Evolutionary conservation across 2,113 vertebrate genomes (phyloP).

Genomic region (Crotalus viridis): DNA sequence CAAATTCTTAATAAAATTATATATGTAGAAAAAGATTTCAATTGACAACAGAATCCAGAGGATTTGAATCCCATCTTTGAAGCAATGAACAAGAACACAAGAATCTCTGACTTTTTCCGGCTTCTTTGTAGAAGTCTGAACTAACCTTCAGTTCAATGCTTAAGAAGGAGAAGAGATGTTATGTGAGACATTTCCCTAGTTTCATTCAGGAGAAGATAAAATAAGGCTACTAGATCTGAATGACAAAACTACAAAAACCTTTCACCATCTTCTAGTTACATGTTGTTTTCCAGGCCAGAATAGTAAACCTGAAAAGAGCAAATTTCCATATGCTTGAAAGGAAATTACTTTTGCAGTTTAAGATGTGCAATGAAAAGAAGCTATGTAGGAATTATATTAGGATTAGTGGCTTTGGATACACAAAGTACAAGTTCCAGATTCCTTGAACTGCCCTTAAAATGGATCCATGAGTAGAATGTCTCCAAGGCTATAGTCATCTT

Average conservation of each 20-base stretch:
- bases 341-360: neutral
- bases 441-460: neutral
- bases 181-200: neutral
- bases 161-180: neutral
- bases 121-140: neutral
- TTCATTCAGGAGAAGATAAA: neutral
- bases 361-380: neutral
- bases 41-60: neutral
- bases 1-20: neutral
- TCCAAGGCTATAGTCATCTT: neutral
- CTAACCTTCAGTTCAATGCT: neutral
- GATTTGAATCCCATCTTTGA: neutral
- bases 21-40: neutral
- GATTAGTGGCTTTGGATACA: neutral
- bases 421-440: neutral
- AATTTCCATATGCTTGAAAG: neutral
- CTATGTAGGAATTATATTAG: neutral
- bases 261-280: neutral
- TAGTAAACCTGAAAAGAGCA: neutral
- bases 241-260: neutral
- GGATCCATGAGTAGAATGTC: neutral
- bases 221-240: neutral
- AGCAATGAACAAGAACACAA: neutral
- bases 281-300: neutral
- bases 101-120: neutral